Base-by-base conservation (phyloP, 2,113 vertebrate genomes). In the Callocephalon fimbriatum region DNA sequence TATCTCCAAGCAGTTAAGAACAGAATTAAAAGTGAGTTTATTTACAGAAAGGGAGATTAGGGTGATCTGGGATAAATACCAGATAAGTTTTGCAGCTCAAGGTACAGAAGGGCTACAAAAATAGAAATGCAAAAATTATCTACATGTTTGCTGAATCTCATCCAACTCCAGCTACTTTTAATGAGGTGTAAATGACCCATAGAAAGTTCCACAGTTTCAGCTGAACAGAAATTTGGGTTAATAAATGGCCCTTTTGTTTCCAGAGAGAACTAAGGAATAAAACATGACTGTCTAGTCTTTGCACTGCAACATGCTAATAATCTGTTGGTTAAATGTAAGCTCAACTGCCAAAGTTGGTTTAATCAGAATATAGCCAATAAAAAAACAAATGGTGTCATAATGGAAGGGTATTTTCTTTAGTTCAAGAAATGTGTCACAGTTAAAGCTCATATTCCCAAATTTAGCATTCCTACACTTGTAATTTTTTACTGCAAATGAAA, bases 331-430 rank as follows among this genome's bases (percentile, higher is more conserved):
- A 86, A 92, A 74, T 58, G 12, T 19, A 80, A 90, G 7, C 8
- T 70, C 15, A 77, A 76, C 51, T 66, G n/a, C 22, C 35, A 80
- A 73, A 76, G 13, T 5, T 51, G 6, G 21, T 63, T 88, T 62
- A 68, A 68, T 48, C 40, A 86, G 37, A 90, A 65, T 16, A 6
- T 7, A 62, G n/a, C 1, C 23, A 40, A 65, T 26, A 90, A 87
- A 87, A 67, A 79, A 12, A 14, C 4, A 47, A 56, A 13, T 65
- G 15, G 18, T 73, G 53, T 70, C 44, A 62, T 16, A 92, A 71
- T 0, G 0, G 20, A 94, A 47, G 10, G 4, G 1, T 40, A 31
- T 86, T 86, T 82, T 68, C 40, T 2, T 0, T 56, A 32, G 86
- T 95, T 93, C 45, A 82, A 86, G 44, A 27, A 54, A 86, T 26